Conservation (phyloP, 2,888 invertebrate genomes). For the Chrysomela aeneicollis region DNA sequence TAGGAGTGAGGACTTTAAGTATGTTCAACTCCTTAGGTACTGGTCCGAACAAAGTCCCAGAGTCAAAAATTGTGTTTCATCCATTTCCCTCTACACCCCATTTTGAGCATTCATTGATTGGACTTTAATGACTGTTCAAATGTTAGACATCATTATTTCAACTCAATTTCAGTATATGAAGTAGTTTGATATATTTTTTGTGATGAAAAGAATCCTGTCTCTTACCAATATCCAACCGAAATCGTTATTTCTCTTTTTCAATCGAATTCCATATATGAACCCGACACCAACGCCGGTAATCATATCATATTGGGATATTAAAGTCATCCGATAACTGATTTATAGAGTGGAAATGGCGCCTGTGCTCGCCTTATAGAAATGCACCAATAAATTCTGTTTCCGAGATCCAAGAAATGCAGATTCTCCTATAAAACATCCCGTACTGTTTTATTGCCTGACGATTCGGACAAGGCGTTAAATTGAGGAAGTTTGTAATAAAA, state of each 20-base stretch:
- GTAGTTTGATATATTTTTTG: not conserved
- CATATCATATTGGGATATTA: conserved; percentile 57
- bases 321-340: conserved; percentile 56
- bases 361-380: conserved; percentile 56
- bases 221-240: conserved; percentile 26
- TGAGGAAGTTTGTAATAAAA: conserved; percentile 57
- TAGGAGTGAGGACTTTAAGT: too few relatives aligned
- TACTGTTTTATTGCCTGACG: conserved; percentile 58
- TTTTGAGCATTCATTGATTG: too few relatives aligned
- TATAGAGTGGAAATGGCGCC: conserved; percentile 50
- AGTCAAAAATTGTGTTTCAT: too few relatives aligned
- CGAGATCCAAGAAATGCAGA: conserved; percentile 54
- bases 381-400: conserved; percentile 54
- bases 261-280: conserved; percentile 40
- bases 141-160: too few relatives aligned
- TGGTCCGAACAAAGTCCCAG: too few relatives aligned
- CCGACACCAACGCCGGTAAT: conserved; percentile 50
- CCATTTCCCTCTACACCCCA: too few relatives aligned
- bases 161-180: too few relatives aligned
- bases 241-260: conserved; percentile 44
- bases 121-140: too few relatives aligned
- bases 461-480: conserved; percentile 59
- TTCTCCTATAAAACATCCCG: conserved; percentile 48
- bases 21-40: too few relatives aligned
- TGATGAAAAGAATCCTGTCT: conserved; percentile 20